Base-by-base conservation (phyloP, 2,113 vertebrate species). In the Passer domesticus region DNA sequence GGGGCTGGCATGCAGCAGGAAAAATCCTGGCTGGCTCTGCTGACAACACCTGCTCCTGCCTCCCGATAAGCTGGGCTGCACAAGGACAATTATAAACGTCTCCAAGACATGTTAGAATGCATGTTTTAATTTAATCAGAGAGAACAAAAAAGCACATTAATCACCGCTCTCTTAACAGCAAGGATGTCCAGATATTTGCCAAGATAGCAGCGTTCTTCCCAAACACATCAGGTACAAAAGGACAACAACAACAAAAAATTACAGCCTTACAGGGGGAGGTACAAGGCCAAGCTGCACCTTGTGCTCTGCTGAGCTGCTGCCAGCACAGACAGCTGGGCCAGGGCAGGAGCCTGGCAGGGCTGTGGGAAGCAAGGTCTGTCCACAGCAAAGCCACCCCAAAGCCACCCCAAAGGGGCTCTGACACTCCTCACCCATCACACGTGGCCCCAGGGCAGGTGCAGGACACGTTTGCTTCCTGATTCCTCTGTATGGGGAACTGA, bases 131-230 rank as follows among this genome's bases (percentile, higher is more conserved):
- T 97, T 95, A 96, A 88, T 95, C 94, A 90, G 90, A 91, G 76
- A 37, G 92, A 96, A 93, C 72, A 96, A 96, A 96, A 95, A 95
- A 91, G 83, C 90, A 93, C 94, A 96, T 97, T 96, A 96, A 96
- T 96, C 94, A 95, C 92, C 43, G 92, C 80, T 94, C 86, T 94
- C 94, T 78, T 94, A 96, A 92, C 83, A 92, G 92, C 73, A 80
- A 92, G 94, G 73, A 92, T 58, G 90, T 87, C 88, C 88, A 92
- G 93, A 96, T 96, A 95, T 81, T 96, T 93, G 94, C 95, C 96
- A 96, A 93, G 94, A 96, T 93, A 92, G 31, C 82, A 56, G 72
- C 11, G 25, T 92, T 94, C 90, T 78, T 60, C 60, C 87, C 10
- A 5, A 94, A 81, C 4, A n/a, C 27, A 1, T 89, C 88, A 94